Evolutionary conservation across 2,113 vertebrate genomes (phyloP), one percentile per base, ranked within the genome.

Genomic region (Amphiprion ocellaris): DNA sequence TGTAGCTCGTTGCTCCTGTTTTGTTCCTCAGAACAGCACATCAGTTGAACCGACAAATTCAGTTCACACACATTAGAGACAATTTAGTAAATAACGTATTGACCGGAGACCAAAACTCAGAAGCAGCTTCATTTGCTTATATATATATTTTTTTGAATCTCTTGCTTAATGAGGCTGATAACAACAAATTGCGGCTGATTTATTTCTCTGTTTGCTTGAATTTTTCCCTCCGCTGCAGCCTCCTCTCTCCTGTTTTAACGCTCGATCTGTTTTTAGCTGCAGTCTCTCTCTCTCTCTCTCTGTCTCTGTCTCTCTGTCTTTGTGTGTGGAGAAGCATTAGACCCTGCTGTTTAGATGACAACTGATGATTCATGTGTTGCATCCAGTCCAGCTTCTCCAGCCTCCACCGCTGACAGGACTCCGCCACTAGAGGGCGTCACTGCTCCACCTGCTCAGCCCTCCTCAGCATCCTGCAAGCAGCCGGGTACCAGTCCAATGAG

Each of bases 341-440:
- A 50, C 30, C 53, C 41, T 65, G 15, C 59, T 59, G 61, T 21
- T 44, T 53, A 11, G 12, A 0, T n/a, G 47, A 55, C 41, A 37
- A 41, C n/a, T 47, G 53, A 26, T 82, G 72, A 83, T 59, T 82
- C 71, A 74, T 69, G 46, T 19, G 47, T 23, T 50, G 66, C 79
- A 65, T 21, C 26, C 41, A 53, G 11, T 28, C 10, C 44, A 61
- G 23, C 21, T 14, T 9, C 56, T 28, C 49, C 53, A 17, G 33
- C 24, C 47, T 7, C 41, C 33, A 2, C 61, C 19, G n/a, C 37
- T 60, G 28, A 46, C 21, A n/a, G 0, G 11, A 12, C 11, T 58
- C 16, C 19, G 26, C 74, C 89, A 54, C 74, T 4, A 59, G 89
- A 70, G 82, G 84, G 84, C 77, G 53, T 0, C 53, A 8, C 21